Percentiles rank a stretch among this genome's conserved stretches.
phyloP scores from a whole-genome alignment of 2,888 invertebrate species.

The Blastobasis lacticolella region DNA sequence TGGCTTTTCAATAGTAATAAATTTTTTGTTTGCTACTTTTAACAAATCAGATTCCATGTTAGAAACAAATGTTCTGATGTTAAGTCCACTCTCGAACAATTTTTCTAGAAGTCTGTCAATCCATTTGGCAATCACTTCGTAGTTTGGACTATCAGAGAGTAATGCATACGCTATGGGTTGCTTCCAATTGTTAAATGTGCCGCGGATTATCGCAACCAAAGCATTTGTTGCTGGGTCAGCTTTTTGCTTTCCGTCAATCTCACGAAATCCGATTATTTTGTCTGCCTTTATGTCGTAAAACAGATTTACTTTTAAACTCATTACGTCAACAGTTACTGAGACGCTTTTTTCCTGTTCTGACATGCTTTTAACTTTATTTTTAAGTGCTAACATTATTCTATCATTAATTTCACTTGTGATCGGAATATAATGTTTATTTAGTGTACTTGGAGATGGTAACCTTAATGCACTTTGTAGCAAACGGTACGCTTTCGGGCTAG shows the following conservation, averaged over 20 bases:
- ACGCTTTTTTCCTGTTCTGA: conserved; percentile 18
- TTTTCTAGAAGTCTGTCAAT: conserved; percentile 19
- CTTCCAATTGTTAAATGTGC: conserved; percentile 19
- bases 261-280: conserved; percentile 22
- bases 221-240: conserved; percentile 17
- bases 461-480: conserved; percentile 13
- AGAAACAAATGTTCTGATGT: conserved; percentile 18
- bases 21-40: conserved; percentile 6
- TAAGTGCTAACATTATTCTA: conserved; percentile 12
- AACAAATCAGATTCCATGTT: conserved; percentile 17
- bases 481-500: conserved; percentile 18
- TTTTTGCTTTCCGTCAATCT: conserved; percentile 17
- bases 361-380: conserved; percentile 18
- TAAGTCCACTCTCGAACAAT: conserved; percentile 19
- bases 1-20: not conserved
- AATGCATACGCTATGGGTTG: conserved; percentile 20
- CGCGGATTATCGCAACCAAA: conserved; percentile 20
- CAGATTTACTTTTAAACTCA: conserved; percentile 17
- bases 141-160: conserved; percentile 12
- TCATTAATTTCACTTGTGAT: conserved; percentile 15
- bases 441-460: conserved; percentile 12
- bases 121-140: conserved; percentile 15
- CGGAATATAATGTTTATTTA: conserved; percentile 11
- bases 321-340: conserved; percentile 12
- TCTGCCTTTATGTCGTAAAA: conserved; percentile 19